These are phyloP conservation scores for Merluccius polli DNA, from an alignment of 2,797 vertebrate species.

Conservation along the genomic window DNA sequence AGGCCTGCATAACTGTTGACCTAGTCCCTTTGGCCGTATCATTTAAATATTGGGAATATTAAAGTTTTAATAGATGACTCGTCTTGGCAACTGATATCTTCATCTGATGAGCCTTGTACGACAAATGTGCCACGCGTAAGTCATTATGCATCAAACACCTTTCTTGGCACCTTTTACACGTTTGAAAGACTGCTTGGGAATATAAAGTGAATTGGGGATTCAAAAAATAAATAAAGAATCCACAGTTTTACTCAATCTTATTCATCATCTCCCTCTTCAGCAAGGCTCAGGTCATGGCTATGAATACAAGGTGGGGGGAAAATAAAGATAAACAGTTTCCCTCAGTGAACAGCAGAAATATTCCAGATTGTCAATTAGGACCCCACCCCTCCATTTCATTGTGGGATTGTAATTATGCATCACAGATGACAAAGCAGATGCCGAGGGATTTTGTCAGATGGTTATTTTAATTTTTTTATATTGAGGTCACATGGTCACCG, in stretches of 20 bases:
- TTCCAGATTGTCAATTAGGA: conserved; percentile 39
- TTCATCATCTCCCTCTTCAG: conserved; percentile 3
- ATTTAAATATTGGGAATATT: not conserved
- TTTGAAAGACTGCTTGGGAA: conserved; percentile 34
- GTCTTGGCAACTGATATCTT: conserved; percentile 49
- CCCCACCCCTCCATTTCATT: conserved; percentile 32
- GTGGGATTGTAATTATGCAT: conserved; percentile 51
- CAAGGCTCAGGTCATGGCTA: not conserved
- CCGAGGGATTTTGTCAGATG: conserved; percentile 45
- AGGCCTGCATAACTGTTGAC: not conserved
- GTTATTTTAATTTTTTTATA: conserved; percentile 33
- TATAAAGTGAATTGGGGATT: conserved; percentile 36
- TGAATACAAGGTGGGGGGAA: not conserved
- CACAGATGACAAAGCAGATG: conserved; percentile 53
- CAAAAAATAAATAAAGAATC: conserved; percentile 17
- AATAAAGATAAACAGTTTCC: conserved; percentile 8
- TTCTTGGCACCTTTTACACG: conserved; percentile 24
- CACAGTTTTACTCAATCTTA: conserved; percentile 3
- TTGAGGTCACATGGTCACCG: conserved; percentile 41
- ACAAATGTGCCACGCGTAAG: conserved; percentile 9
- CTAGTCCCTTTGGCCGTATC: not conserved
- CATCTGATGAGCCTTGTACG: conserved; percentile 26
- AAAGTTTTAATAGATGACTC: not conserved
- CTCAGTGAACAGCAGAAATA: conserved; percentile 19
- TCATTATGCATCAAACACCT: conserved; percentile 34